Percentiles rank a stretch among this genome's conserved stretches.
Conservation (phyloP, 2,113 vertebrate genomes). For the Ophiodon elongatus region DNA sequence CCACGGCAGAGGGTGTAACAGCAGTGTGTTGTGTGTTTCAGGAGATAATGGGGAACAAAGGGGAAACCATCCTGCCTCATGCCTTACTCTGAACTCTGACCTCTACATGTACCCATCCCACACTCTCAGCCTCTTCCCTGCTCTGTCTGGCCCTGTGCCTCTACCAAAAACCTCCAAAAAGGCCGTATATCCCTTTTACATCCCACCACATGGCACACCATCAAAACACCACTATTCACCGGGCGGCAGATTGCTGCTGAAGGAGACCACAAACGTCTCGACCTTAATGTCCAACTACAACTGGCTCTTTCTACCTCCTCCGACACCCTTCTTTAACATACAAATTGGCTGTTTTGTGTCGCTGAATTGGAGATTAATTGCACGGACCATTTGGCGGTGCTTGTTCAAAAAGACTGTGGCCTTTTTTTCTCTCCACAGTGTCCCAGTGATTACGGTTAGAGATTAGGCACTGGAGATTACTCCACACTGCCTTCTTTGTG, state of each 20-base stretch:
- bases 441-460: conserved; percentile 77
- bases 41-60: conserved; percentile 69
- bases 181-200: conserved; percentile 20
- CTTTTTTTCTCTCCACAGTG: conserved; percentile 43
- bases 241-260: conserved; percentile 74
- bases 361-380: conserved; percentile 84
- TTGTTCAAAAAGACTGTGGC: conserved; percentile 71
- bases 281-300: conserved; percentile 49
- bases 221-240: conserved; percentile 69
- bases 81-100: conserved; percentile 26
- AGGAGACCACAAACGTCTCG: conserved; percentile 61
- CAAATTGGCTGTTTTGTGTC: conserved; percentile 85
- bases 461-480: conserved; percentile 78
- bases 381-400: conserved; percentile 76
- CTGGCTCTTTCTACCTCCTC: conserved; percentile 38
- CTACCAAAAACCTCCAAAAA: conserved; percentile 27
- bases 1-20: conserved; percentile 47
- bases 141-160: conserved; percentile 1
- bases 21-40: conserved; percentile 62
- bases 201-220: conserved; percentile 65
- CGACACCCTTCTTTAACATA: conserved; percentile 81
- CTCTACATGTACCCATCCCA: conserved; percentile 32
- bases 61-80: conserved; percentile 42
- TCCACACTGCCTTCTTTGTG: conserved; percentile 71
- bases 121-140: neutral